phyloP scores from a whole-genome alignment of 2,888 invertebrate species.

The Zygogramma bicolorata region DNA sequence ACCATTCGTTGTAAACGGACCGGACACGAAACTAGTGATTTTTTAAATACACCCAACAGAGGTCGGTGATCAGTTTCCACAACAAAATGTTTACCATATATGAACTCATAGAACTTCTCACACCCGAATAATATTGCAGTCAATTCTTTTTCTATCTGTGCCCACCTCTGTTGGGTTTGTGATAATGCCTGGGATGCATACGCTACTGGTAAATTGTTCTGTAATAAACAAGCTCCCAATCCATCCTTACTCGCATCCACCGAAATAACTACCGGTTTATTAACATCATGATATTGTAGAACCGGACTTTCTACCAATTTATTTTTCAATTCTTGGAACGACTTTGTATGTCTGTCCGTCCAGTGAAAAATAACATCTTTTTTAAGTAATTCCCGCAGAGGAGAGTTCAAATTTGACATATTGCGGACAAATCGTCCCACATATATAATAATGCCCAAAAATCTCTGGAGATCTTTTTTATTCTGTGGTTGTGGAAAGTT shows the following conservation, averaged over 20 bases:
- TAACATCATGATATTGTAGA: constrained; percentile 4
- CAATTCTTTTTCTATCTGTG: constrained; percentile 26
- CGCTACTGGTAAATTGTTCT: constrained; percentile 11
- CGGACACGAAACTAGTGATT: background rate
- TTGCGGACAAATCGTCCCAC: too few species aligned
- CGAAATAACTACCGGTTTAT: constrained; percentile 67
- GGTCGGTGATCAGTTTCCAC: too few species aligned
- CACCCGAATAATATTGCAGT: background rate
- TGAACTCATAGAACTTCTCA: constrained; percentile 11
- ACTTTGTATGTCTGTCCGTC: background rate
- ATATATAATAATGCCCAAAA: too few species aligned
- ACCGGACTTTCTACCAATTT: too few species aligned
- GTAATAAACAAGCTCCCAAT: constrained; percentile 21
- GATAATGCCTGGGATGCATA: background rate
- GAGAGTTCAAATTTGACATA: too few species aligned
- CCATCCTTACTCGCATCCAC: constrained; percentile 21
- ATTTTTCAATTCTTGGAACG: constrained; percentile 4
- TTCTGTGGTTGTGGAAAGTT: too few species aligned
- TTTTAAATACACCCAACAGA: constrained; percentile 15
- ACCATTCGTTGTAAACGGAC: constrained; percentile 30
- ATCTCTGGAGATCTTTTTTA: too few species aligned
- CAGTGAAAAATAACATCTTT: background rate
- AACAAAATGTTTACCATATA: constrained; percentile 33
- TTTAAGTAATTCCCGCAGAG: too few species aligned
- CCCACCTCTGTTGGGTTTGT: constrained; percentile 22